A percentile compares a stretch with the other conserved stretches of the same genome.
Evolutionary conservation across 2,113 vertebrate species (phyloP).

Genomic region (Puffinus mauretanicus): DNA sequence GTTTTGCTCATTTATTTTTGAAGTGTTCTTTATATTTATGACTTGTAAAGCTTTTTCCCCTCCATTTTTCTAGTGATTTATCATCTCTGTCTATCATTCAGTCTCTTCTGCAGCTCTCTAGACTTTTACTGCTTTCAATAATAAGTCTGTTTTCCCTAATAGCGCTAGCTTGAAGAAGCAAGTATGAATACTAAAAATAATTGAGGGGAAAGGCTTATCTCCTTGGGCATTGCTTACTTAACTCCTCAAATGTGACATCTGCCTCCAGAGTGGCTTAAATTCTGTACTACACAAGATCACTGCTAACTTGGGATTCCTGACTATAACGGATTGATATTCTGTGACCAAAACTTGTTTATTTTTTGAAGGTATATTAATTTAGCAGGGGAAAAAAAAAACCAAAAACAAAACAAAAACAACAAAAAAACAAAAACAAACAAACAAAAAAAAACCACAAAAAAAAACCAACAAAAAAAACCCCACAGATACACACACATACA

Average conservation of each 20-base stretch:
- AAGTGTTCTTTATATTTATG: background rate
- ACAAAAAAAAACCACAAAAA: background rate
- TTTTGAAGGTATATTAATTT: background rate
- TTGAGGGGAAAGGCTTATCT: background rate
- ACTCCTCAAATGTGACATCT: background rate
- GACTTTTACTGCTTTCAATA: background rate
- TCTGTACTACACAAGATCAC: background rate
- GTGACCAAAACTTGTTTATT: background rate
- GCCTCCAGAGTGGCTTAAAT: background rate
- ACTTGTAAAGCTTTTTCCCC: background rate
- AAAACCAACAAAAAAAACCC: background rate
- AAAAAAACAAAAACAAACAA: background rate
- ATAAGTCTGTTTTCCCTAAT: background rate
- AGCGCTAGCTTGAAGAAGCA: background rate
- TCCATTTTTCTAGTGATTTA: background rate
- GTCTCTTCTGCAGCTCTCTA: background rate
- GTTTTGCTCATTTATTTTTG: background rate
- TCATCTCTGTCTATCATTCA: background rate
- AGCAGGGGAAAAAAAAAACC: background rate
- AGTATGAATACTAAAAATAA: background rate
- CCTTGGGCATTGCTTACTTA: background rate
- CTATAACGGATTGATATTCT: background rate
- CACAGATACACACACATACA: background rate
- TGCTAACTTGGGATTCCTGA: background rate
- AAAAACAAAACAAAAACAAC: background rate